Evolutionary conservation across 2,113 vertebrate species (phyloP), one percentile per base, ranked within the genome.

Genomic region (Crotalus helleri): DNA sequence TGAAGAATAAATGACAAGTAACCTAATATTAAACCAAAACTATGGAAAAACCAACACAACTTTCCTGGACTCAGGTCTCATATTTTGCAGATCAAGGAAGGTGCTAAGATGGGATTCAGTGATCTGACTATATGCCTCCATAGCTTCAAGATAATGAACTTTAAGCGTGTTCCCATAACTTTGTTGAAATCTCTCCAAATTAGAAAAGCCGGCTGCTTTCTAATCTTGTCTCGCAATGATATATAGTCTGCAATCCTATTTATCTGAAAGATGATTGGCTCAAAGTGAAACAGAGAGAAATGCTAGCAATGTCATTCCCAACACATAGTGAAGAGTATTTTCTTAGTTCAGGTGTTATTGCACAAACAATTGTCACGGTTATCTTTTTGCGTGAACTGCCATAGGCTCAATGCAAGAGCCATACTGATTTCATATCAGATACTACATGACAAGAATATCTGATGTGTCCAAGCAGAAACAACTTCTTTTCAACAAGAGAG

Each of bases 21-120:
- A 39, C 69, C 17, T 81, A 33, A n/a, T 0, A 2, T 81, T 81
- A 81, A 81, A 81, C 6, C 15, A 19, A 17, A 81, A 81, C 33
- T 39, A 81, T 39, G 69, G 69, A 81, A 81, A 81, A 81, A 8
- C 17, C 33, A 81, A 39, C 17, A 9, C 17, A 81, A 81, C 33
- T 39, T 39, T 39, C 33, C 69, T 81, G 15, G 17, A 39, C 17
- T 81, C 15, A 10, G 3, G 1, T 5, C 13, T 0, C 3, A 21
- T 1, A 1, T 0, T 57, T 91, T 51, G 10, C 0, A 0, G 26
- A 49, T 26, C 29, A 29, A 33, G 0, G 0, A 15, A 57, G 89
- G 29, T 89, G 0, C 3, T 0, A 0, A 33, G 1, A 33, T 23
- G 6, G 61, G 29, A 17, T 39, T 6, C 81, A 64, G 0, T 5